A percentile compares a stretch with the other conserved stretches of the same genome.
These are phyloP conservation scores for Misgurnus mizolepis DNA, from an alignment of 2,113 vertebrate genomes.

Conservation along the genomic window DNA sequence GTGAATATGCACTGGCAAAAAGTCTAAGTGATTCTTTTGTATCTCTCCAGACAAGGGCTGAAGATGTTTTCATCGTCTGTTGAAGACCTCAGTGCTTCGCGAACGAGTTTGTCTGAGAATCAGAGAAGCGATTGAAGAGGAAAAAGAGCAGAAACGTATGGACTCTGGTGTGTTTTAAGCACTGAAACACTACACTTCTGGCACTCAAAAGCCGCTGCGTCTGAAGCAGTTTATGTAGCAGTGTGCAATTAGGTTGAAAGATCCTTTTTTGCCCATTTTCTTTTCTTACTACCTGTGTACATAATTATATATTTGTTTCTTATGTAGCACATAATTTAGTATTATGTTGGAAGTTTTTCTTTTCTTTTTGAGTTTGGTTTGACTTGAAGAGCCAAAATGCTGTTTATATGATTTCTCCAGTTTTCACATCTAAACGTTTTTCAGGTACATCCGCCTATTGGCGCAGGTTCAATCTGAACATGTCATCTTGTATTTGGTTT, in stretches of 20 bases:
- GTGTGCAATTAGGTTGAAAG: conserved; percentile 95
- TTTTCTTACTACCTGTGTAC: conserved; percentile 96
- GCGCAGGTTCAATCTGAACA: neutral
- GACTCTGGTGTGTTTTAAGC: conserved; percentile 77
- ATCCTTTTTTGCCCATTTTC: conserved; percentile 88
- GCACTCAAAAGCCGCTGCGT: conserved; percentile 91
- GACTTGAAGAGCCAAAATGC: conserved; percentile 80
- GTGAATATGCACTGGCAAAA: neutral
- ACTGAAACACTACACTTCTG: conserved; percentile 95
- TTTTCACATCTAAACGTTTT: conserved; percentile 59
- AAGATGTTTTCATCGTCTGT: conserved; percentile 70
- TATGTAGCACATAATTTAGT: conserved; percentile 94
- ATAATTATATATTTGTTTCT: conserved; percentile 77
- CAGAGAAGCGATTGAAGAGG: conserved; percentile 62
- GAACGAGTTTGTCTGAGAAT: conserved; percentile 69
- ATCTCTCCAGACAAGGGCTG: conserved; percentile 70
- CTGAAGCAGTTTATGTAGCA: conserved; percentile 97
- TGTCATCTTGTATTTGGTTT: conserved; percentile 1
- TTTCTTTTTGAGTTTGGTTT: conserved; percentile 77
- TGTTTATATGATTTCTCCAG: conserved; percentile 76
- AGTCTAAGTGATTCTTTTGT: conserved; percentile 23
- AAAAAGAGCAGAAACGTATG: conserved; percentile 77
- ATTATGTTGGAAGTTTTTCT: conserved; percentile 61
- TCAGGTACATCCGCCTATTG: conserved; percentile 36
- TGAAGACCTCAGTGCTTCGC: conserved; percentile 74